Evolutionary conservation across 1,140 invertebrate species (phyloP), one percentile per base, ranked within the genome.

Genomic region (Antheraea pernyi): DNA sequence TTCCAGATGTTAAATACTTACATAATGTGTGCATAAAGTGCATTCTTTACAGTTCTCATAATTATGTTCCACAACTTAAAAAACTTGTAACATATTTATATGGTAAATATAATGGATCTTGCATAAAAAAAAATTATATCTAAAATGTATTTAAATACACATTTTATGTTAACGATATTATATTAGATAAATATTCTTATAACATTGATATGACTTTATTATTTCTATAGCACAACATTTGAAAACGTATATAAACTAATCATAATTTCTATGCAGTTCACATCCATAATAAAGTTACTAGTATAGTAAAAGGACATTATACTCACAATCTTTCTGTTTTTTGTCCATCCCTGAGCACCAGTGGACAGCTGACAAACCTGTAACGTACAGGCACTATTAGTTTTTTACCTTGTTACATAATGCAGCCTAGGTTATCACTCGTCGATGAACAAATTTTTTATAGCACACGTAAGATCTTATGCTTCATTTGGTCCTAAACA

Each of bases 321-420:
- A 94, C 95, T 93, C 94, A 97, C 96, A 88, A 94, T 93, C 95
- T 97, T 97, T 78, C 94, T 95, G 79, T 94, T 94, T 85, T 93
- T 95, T 67, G 95, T 94, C 95, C 96, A 96, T 91, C 94, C 95
- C 84, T 94, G 94, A 73, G 94, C 88, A 68, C 92, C 91, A 65
- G 96, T 96, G 53, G 95, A 95, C 90, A 95, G 95, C 82, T 94
- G 93, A 88, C 91, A 94, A 70, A 94, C 92, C 95, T 96, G 91
- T 69, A 95, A 91, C 76, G 81, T 76, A 85, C 72, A 79, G 73
- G 81, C 72, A 80, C 74, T 78, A 83, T 86, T 88, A 89, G 68
- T 82, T 86, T 87, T 88, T 81, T 78, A 74, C 85, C 80, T 86
- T 89, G 83, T 91, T 91, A 91, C 89, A 91, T 91, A 91, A 91